Evolutionary conservation across 2,888 invertebrate species (phyloP).

Genomic region (Stenodema calcarata): DNA sequence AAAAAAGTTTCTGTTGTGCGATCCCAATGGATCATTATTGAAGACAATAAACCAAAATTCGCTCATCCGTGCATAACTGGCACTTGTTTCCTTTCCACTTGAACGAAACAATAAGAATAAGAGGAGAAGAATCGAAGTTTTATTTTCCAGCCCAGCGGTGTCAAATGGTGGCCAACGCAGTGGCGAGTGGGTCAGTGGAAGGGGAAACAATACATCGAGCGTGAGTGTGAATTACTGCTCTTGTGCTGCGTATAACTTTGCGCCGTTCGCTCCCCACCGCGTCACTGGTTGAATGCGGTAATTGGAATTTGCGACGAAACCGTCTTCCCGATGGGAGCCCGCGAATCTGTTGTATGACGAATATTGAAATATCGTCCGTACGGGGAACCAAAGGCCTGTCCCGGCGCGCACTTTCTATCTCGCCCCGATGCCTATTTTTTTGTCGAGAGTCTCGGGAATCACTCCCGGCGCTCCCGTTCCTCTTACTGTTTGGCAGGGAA

Average conservation of each 20-base stretch:
- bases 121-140: no score
- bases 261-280: background rate
- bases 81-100: no score
- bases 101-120: no score
- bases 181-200: no score
- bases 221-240: background rate
- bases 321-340: background rate
- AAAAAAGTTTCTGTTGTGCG: no score
- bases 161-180: no score
- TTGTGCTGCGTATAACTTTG: background rate
- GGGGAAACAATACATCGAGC: background rate
- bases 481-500: background rate
- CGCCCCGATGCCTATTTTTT: background rate
- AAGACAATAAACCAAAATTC: no score
- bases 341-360: background rate
- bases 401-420: background rate
- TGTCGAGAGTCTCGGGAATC: background rate
- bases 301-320: background rate
- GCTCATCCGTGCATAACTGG: no score
- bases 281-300: background rate
- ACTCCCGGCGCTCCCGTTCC: background rate
- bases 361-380: background rate
- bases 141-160: no score
- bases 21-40: no score
- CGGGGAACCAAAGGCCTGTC: background rate